Evolutionary conservation across 2,113 vertebrate species (phyloP).

Genomic region (Cyanoderma ruficeps): DNA sequence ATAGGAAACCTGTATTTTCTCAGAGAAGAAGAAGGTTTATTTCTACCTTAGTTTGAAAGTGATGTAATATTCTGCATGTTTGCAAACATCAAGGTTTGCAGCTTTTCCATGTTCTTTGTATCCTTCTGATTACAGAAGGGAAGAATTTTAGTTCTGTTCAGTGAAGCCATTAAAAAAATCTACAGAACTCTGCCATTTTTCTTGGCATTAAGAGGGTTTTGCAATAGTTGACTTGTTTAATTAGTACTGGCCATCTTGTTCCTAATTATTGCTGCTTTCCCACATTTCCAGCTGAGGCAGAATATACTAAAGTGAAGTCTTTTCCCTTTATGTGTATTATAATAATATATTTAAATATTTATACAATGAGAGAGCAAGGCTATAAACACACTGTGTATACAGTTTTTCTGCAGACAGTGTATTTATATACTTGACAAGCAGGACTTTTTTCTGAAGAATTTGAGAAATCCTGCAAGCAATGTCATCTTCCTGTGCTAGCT

Average conservation of each 20-base stretch:
- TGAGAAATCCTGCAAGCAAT: background rate
- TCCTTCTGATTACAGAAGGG: background rate
- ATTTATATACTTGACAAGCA: background rate
- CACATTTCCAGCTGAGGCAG: background rate
- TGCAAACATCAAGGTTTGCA: background rate
- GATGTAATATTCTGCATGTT: background rate
- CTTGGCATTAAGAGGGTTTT: background rate
- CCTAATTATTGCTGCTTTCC: background rate
- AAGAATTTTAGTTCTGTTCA: background rate
- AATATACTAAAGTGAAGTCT: background rate
- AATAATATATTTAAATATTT: conserved; percentile 14
- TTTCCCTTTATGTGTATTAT: background rate
- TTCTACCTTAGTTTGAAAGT: background rate
- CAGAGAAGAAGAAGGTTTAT: background rate
- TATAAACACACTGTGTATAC: background rate
- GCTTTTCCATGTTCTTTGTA: background rate
- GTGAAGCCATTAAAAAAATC: background rate
- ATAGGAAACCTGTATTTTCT: background rate
- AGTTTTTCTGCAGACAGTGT: background rate
- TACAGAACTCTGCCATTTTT: background rate
- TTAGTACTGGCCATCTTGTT: background rate
- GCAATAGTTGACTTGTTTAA: background rate
- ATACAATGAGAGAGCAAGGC: background rate
- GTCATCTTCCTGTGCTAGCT: background rate
- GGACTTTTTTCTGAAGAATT: background rate